Base-by-base conservation (phyloP, 2,113 vertebrate genomes). In the Campylomormyrus numenius region DNA sequence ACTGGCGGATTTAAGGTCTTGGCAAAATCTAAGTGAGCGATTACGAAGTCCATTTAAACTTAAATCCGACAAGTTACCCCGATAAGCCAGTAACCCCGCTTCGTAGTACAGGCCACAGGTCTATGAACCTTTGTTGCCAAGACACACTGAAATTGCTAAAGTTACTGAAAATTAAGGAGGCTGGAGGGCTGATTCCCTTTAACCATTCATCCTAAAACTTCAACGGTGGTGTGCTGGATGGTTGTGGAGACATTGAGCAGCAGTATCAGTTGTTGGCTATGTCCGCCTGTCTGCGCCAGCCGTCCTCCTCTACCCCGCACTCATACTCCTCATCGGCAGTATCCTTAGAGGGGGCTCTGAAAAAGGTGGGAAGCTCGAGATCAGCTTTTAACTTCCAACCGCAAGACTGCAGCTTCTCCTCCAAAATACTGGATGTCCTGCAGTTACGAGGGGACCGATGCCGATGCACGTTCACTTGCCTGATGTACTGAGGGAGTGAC, bases 231-330 rank as follows among this genome's bases (percentile, higher is more conserved):
- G 74, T 80, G 15, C 17, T 80, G 13, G 35, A 42, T 35, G 74
- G 31, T 42, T 80, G 1, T n/a, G 84, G 87, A 58, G n/a, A 88
- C 56, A 4, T 52, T 19, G 3, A 19, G 74, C 35, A 19, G 74
- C 74, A 19, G 89, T 39, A 86, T 97, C 96, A 99, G 96, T 97
- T 97, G 94, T 99, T 98, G 84, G 98, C 98, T 92, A 96, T 97
- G 48, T 99, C 98, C 11, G 97, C 98, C 93, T 99, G 98, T 35
- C 97, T 97, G 91, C 97, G 97, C 98, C 98, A 99, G 91, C 96
- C 97, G 85, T 99, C 98, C 77, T 99, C 98, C 91, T 99, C 98
- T 19, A 97, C 96, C n/a, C 97, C 98, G 0, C 97, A 98, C 93
- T 99, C 98, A 3, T 98, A 98, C 1, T 99, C 98, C 91, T 99